A percentile compares a stretch with the other conserved stretches of the same genome.
Conservation (phyloP, 2,888 invertebrate species). For the Brachylomia viminalis region DNA sequence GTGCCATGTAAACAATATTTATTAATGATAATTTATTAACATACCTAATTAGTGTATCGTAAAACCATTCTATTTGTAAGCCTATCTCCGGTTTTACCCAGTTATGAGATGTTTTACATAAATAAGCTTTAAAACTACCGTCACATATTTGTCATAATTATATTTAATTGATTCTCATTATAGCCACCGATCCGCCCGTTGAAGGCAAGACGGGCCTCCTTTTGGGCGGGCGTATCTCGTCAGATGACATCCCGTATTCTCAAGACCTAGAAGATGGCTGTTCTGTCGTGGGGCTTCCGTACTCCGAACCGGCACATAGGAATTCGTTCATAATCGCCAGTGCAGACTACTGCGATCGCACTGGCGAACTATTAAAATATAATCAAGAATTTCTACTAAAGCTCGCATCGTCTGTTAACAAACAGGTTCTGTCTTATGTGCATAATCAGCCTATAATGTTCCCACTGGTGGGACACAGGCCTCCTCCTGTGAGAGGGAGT, state of each 20-base stretch:
- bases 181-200: constrained; percentile 80
- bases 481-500: no score
- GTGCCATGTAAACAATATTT: constrained; percentile 70
- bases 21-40: neutral
- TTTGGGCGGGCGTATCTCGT: constrained; percentile 83
- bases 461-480: no score
- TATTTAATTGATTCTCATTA: constrained; percentile 19
- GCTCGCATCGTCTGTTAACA: constrained; percentile 79
- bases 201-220: constrained; percentile 80
- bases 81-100: neutral
- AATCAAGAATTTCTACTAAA: constrained; percentile 86
- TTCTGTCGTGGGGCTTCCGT: constrained; percentile 74
- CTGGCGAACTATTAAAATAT: constrained; percentile 82
- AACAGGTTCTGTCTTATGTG: constrained; percentile 71
- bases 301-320: constrained; percentile 74
- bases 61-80: neutral
- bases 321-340: constrained; percentile 83
- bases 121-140: no score
- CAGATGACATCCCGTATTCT: constrained; percentile 82
- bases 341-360: constrained; percentile 84
- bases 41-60: neutral
- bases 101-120: neutral
- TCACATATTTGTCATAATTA: neutral
- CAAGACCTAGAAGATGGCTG: constrained; percentile 85
- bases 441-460: no score